Base-by-base conservation (phyloP, 2,797 vertebrate genomes). In the Champsocephalus esox region DNA sequence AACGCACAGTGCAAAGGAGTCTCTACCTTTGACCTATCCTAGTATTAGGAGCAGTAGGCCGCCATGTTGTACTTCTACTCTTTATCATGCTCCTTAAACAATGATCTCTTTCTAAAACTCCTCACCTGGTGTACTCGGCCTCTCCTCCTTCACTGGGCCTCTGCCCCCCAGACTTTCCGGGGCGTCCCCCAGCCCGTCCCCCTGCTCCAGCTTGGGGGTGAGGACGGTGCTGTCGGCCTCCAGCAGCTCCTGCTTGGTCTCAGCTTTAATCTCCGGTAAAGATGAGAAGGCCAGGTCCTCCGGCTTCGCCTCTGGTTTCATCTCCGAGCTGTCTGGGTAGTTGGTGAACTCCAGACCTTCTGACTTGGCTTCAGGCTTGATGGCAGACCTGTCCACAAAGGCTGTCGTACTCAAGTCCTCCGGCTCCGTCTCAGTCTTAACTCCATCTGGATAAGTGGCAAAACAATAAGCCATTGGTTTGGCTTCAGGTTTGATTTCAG, bases 211-310 rank as follows among this genome's bases (percentile, higher is more conserved):
- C 43, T 94, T 94, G 2, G 93, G 93, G 14, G 92, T 93, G 49
- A 90, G 75, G 4, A 95, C 91, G 0, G 93, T 95, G 84, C 93
- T 95, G 83, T 96, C 94, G 0, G 94, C 93, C 88, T 95, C 94
- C 74, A 92, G 12, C 59, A 80, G 77, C 75, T 94, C 91, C 5
- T 86, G 90, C 73, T 91, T 93, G 2, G 52, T 57, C 79, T 94
- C 90, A 0, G 68, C 57, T 80, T 92, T 91, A 17, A 90, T 63
- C 11, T 75, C 77, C 0, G 78, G 32, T 9, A 70, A 50, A 0
- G 12, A 52, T 0, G 67, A 38, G 1, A 88, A 84, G 9, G 84
- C 77, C 0, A 87, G 56, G 3, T 13, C 66, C 9, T 88, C 88
- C 0, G 82, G 70, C 49, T 91, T 88, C 51, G 67, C 65, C 64